phyloP scores from a whole-genome alignment of 1,140 invertebrate genomes.

The Ganaspis sp. region DNA sequence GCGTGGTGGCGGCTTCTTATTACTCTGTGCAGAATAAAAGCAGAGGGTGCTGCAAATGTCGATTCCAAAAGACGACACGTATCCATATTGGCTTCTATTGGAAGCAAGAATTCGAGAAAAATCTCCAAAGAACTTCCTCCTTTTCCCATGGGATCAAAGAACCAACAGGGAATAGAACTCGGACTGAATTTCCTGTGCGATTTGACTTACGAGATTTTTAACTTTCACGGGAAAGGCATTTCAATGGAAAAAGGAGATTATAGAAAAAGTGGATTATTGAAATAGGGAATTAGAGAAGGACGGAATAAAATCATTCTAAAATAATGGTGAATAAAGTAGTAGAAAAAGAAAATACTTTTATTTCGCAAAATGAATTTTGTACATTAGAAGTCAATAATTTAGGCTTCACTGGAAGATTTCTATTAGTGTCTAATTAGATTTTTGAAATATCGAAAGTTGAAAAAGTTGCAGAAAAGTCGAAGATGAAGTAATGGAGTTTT shows the following conservation, averaged over 20 bases:
- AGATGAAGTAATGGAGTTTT: slow-evolving; percentile 3
- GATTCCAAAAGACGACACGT: not conserved
- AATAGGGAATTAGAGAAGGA: too few species aligned
- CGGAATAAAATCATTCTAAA: too few species aligned
- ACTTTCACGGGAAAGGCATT: not conserved
- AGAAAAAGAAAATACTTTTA: too few species aligned
- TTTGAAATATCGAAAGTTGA: too few species aligned
- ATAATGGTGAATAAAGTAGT: too few species aligned
- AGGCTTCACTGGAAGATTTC: too few species aligned
- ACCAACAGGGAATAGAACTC: slow-evolving; percentile 9
- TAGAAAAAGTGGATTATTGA: too few species aligned
- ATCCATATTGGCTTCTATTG: slow-evolving; percentile 8
- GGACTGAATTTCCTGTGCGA: not conserved
- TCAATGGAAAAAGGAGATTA: not conserved
- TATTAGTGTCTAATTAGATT: too few species aligned
- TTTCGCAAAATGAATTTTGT: too few species aligned
- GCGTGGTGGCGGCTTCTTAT: not conserved
- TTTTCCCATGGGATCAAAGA: slow-evolving; percentile 1
- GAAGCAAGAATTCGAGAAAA: not conserved
- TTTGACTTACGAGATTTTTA: slow-evolving; percentile 4
- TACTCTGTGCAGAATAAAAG: slow-evolving; percentile 3
- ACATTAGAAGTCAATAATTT: too few species aligned
- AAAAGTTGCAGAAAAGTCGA: not conserved
- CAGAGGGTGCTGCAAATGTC: not conserved
- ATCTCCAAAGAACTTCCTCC: not conserved